phyloP scores from a whole-genome alignment of 2,888 invertebrate genomes.

The Caenorhabditis auriculariae region DNA sequence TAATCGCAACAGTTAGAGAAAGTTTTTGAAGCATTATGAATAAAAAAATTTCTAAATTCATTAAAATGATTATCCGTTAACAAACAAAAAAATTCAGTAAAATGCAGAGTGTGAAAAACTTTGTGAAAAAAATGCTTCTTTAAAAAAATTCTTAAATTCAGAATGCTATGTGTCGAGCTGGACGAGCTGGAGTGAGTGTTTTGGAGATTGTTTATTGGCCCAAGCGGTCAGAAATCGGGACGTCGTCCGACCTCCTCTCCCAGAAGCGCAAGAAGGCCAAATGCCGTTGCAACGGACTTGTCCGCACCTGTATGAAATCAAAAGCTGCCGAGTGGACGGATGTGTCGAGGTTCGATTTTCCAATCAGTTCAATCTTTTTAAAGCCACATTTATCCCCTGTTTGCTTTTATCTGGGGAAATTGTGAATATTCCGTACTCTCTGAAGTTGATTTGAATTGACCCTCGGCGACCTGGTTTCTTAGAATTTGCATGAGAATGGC shows the following conservation, averaged over 20 bases:
- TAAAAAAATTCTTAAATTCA: too few relatives aligned
- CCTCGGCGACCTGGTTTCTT: too few relatives aligned
- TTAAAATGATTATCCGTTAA: too few relatives aligned
- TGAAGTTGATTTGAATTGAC: too few relatives aligned
- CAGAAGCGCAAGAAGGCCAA: conserved; percentile 24
- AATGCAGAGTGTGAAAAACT: not conserved
- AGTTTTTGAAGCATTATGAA: too few relatives aligned
- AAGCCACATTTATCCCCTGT: not conserved
- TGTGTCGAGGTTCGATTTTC: conserved; percentile 1
- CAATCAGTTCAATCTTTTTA: not conserved
- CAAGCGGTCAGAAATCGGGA: conserved; percentile 39
- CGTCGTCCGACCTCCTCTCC: conserved; percentile 37
- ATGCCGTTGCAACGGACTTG: conserved; percentile 21
- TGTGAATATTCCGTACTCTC: too few relatives aligned
- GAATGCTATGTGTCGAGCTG: conserved; percentile 42
- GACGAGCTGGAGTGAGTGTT: conserved; percentile 39
- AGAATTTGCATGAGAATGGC: too few relatives aligned
- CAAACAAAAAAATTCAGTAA: not conserved
- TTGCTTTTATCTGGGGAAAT: too few relatives aligned
- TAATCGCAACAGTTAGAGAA: too few relatives aligned
- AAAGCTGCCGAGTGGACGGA: not conserved
- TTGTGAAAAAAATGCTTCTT: not conserved
- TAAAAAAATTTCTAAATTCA: too few relatives aligned
- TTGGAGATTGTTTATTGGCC: conserved; percentile 35
- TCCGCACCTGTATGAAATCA: conserved; percentile 36